Conservation (phyloP, 2,113 vertebrate species). For the Sardina pilchardus region DNA sequence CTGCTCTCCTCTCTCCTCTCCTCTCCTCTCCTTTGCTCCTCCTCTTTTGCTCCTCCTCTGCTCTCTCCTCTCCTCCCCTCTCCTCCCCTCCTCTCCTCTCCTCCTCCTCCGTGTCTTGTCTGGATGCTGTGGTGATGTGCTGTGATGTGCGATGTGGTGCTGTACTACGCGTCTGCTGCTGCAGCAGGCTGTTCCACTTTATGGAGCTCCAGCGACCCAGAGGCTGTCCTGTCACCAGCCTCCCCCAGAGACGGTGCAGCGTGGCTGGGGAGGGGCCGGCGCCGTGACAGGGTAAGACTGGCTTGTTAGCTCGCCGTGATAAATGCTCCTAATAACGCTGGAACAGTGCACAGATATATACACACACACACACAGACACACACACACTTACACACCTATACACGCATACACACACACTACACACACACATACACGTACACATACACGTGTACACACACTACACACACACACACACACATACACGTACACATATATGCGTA, state of each 20-base stretch:
- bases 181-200: slow-evolving; percentile 5
- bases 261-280: background rate
- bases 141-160: background rate
- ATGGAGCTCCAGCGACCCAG: background rate
- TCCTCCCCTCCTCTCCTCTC: background rate
- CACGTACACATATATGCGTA: background rate
- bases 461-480: background rate
- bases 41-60: slow-evolving; percentile 26
- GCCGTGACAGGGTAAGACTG: slow-evolving; percentile 22
- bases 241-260: slow-evolving; percentile 1
- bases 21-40: slow-evolving; percentile 31
- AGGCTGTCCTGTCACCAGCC: background rate
- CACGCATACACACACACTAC: background rate
- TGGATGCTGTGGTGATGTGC: slow-evolving; percentile 3
- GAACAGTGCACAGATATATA: background rate
- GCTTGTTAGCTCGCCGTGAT: slow-evolving; percentile 24
- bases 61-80: background rate
- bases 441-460: background rate
- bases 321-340: slow-evolving; percentile 12
- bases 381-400: background rate
- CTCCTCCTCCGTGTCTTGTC: slow-evolving; percentile 26
- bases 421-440: background rate
- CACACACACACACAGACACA: background rate
- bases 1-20: slow-evolving; percentile 17
- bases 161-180: background rate